A percentile compares a stretch with the other conserved stretches of the same genome.
Conservation (phyloP, 2,888 invertebrate species). For the Pyrocoelia pectoralis region DNA sequence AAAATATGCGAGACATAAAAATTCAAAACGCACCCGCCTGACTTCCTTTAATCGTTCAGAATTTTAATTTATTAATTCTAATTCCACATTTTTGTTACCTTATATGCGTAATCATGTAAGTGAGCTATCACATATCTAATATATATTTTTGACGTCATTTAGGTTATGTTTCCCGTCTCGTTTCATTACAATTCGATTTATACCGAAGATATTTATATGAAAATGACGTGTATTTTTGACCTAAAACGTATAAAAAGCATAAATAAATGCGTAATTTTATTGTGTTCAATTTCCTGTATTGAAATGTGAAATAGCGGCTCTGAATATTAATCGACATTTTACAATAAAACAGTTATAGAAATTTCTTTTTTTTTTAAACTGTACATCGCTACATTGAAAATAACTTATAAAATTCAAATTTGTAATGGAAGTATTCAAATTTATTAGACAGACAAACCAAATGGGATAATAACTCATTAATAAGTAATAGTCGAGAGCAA, state of each 20-base stretch:
- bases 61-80: slow-evolving; percentile 41
- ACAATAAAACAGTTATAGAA: slow-evolving; percentile 1
- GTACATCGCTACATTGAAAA: background rate
- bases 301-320: slow-evolving; percentile 21
- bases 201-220: background rate
- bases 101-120: slow-evolving; percentile 25
- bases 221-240: slow-evolving; percentile 30
- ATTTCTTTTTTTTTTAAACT: background rate
- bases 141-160: slow-evolving; percentile 25
- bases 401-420: too few species aligned
- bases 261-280: slow-evolving; percentile 36
- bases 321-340: slow-evolving; percentile 29
- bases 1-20: slow-evolving; percentile 34
- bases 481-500: too few species aligned
- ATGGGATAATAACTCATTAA: too few species aligned
- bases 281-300: slow-evolving; percentile 36
- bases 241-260: slow-evolving; percentile 31
- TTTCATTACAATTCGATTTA: slow-evolving; percentile 9
- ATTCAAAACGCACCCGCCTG: slow-evolving; percentile 33
- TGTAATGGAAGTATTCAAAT: too few species aligned
- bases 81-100: slow-evolving; percentile 36
- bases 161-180: slow-evolving; percentile 20
- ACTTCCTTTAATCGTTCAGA: slow-evolving; percentile 43
- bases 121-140: slow-evolving; percentile 22
- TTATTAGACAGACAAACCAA: too few species aligned